A percentile compares a stretch with the other conserved stretches of the same genome.
Conservation (phyloP, 2,797 vertebrate genomes). For the Propithecus perrieri region DNA sequence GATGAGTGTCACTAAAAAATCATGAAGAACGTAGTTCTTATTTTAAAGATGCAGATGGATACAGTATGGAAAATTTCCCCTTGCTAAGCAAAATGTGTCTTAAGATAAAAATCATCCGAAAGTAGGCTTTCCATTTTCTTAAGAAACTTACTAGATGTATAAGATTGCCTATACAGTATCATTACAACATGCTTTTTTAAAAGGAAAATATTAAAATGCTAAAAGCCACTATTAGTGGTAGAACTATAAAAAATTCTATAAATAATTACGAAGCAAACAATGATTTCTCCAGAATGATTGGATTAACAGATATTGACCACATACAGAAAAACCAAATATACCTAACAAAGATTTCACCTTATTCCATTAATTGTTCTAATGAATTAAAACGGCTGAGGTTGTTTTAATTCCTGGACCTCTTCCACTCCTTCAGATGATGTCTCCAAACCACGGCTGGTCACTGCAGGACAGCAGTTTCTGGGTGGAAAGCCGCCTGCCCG, state of each 20-base stretch:
- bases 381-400: neutral
- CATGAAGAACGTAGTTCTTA: neutral
- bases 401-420: neutral
- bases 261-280: neutral
- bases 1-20: neutral
- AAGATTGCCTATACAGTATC: neutral
- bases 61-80: neutral
- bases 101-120: neutral
- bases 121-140: neutral
- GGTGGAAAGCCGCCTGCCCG: neutral
- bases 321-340: neutral
- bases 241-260: neutral
- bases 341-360: neutral
- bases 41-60: neutral
- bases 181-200: neutral
- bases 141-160: neutral
- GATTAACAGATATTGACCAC: neutral
- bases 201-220: neutral
- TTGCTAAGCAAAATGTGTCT: neutral
- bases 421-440: neutral
- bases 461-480: neutral
- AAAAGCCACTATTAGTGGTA: neutral
- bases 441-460: neutral
- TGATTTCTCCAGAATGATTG: neutral
- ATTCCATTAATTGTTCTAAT: neutral